Conservation (phyloP, 1,140 invertebrate genomes). For the Fopius arisanus region DNA sequence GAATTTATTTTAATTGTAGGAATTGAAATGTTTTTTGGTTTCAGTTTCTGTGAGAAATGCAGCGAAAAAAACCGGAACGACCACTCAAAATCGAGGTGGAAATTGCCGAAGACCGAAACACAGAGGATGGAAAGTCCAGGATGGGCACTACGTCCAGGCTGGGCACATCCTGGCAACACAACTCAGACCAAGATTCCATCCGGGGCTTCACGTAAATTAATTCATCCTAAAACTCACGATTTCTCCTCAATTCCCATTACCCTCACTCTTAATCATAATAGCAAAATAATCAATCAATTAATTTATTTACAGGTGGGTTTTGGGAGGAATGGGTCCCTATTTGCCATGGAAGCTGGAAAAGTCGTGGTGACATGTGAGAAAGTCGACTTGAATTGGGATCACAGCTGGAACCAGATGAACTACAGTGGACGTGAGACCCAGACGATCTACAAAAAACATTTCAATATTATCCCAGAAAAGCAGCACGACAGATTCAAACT, state of each 20-base stretch:
- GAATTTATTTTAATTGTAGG: background rate
- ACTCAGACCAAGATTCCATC: slow-evolving; percentile 75
- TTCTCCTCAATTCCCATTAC: background rate
- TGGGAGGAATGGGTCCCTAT: slow-evolving; percentile 77
- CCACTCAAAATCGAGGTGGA: slow-evolving; percentile 70
- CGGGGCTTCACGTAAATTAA: slow-evolving; percentile 75
- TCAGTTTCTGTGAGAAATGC: slow-evolving; percentile 66
- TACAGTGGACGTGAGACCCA: slow-evolving; percentile 71
- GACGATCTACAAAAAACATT: slow-evolving; percentile 83
- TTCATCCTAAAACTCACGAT: background rate
- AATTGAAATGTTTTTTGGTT: background rate
- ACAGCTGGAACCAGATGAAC: slow-evolving; percentile 71
- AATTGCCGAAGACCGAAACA: slow-evolving; percentile 73
- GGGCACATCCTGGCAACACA: slow-evolving; percentile 78
- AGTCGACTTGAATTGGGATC: slow-evolving; percentile 75
- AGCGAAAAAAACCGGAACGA: slow-evolving; percentile 74
- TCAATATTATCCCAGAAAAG: slow-evolving; percentile 77
- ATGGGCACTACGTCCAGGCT: slow-evolving; percentile 70
- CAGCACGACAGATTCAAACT: slow-evolving; percentile 79
- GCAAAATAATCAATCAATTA: no score
- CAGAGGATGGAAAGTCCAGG: slow-evolving; percentile 74
- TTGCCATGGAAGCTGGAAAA: slow-evolving; percentile 76
- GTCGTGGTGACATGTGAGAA: slow-evolving; percentile 82
- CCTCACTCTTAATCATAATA: no score
- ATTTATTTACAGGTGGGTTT: slow-evolving; percentile 75